A percentile compares a stretch with the other conserved stretches of the same genome.
Conservation (phyloP, 2,113 vertebrate species). For the Myrmecophaga tridactyla region DNA sequence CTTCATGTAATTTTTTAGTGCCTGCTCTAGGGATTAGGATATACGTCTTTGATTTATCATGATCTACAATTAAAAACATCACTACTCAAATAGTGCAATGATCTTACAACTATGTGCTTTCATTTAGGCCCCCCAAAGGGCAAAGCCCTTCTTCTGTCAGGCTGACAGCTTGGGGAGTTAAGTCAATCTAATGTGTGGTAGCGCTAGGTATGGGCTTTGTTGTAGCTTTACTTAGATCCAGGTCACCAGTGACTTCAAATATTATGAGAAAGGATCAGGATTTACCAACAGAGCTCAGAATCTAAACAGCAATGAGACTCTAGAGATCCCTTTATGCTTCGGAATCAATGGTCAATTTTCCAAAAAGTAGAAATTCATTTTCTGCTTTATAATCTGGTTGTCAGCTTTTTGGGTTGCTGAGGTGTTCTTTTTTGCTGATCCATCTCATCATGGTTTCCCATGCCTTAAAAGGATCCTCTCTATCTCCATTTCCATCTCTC, state of each 20-base stretch:
- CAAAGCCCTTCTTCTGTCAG: not conserved
- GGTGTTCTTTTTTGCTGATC: not conserved
- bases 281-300: not conserved
- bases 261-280: not conserved
- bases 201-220: not conserved
- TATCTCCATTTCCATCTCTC: too few species aligned
- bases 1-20: not conserved
- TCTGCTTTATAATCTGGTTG: not conserved
- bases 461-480: not conserved
- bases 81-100: not conserved
- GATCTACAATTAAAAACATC: not conserved
- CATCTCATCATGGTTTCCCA: not conserved
- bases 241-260: not conserved
- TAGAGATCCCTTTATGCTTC: not conserved
- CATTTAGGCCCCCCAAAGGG: not conserved
- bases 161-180: not conserved
- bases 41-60: not conserved
- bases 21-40: not conserved
- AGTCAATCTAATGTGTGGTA: not conserved
- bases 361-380: not conserved
- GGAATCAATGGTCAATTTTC: not conserved
- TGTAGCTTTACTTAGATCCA: not conserved
- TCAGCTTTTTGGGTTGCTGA: not conserved
- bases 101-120: not conserved
- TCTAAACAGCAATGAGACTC: not conserved